Percentiles rank a stretch among this genome's conserved stretches.
These are phyloP conservation scores for Hesperia comma DNA, from an alignment of 2,888 invertebrate genomes.

Conservation along the genomic window DNA sequence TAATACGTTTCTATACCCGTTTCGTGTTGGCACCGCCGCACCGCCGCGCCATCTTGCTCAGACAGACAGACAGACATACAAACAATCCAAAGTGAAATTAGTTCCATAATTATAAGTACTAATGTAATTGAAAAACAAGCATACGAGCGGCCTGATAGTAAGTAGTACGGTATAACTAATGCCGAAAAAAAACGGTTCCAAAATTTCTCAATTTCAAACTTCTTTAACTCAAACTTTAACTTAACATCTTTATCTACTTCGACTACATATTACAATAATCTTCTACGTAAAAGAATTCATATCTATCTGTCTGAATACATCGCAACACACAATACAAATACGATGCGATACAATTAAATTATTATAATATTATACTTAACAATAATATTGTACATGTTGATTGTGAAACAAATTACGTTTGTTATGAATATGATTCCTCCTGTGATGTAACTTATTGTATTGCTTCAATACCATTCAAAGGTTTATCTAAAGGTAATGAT, in stretches of 20 bases:
- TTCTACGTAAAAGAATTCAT: no score
- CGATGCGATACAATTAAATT: slow-evolving; percentile 8
- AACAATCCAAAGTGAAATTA: no score
- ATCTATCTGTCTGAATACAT: slow-evolving; percentile 13
- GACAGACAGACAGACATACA: slow-evolving; percentile 21
- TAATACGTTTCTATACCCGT: slow-evolving; percentile 69
- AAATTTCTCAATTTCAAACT: no score
- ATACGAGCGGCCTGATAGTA: no score
- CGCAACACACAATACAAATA: slow-evolving; percentile 19
- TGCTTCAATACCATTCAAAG: not conserved
- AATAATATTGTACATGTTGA: not conserved
- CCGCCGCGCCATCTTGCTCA: slow-evolving; percentile 19
- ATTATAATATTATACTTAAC: slow-evolving; percentile 4
- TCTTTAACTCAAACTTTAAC: no score
- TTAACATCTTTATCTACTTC: no score
- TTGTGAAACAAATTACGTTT: not conserved
- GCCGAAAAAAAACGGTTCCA: no score
- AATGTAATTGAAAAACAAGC: no score
- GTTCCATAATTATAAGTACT: no score
- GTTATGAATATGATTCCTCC: not conserved
- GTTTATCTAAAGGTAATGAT: not conserved
- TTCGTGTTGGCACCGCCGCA: slow-evolving; percentile 49
- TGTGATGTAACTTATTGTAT: not conserved
- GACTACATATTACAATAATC: no score
- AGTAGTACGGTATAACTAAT: no score